These are phyloP conservation scores for Deroplatys truncata DNA, from an alignment of 2,888 invertebrate genomes.

Conservation along the genomic window DNA sequence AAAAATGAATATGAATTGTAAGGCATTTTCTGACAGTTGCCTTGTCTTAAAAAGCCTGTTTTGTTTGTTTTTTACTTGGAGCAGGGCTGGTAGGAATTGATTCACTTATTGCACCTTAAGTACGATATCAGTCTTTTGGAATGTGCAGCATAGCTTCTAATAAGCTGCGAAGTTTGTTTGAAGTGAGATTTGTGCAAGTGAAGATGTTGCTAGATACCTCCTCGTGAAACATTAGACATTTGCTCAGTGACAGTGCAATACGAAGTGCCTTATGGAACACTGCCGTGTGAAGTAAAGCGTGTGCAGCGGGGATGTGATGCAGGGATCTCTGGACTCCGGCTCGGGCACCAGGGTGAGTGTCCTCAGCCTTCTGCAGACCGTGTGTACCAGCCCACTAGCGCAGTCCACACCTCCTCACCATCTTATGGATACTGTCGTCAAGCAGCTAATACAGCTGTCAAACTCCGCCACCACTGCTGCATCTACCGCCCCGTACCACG, in stretches of 20 bases:
- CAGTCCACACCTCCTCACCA: not conserved
- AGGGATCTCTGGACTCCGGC: not conserved
- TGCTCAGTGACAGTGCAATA: too few relatives aligned
- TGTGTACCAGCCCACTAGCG: conserved; percentile 24
- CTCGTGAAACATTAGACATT: too few relatives aligned
- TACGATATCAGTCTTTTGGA: too few relatives aligned
- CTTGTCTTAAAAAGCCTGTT: too few relatives aligned
- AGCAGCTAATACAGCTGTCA: conserved; percentile 25
- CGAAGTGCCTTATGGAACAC: not conserved
- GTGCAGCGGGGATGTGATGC: not conserved
- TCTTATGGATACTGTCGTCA: conserved; percentile 25
- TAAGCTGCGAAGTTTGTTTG: too few relatives aligned
- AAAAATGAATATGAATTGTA: too few relatives aligned
- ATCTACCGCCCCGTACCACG: not conserved
- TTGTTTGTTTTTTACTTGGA: too few relatives aligned
- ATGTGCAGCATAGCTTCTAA: not conserved
- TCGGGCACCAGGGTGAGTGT: conserved; percentile 18
- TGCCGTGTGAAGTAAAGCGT: not conserved
- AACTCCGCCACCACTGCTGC: not conserved
- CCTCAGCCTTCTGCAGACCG: conserved; percentile 28
- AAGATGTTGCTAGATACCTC: not conserved
- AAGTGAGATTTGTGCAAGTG: not conserved
- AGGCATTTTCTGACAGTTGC: too few relatives aligned
- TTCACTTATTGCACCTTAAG: too few relatives aligned
- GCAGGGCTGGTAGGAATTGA: too few relatives aligned